Conservation (phyloP, 1,140 invertebrate species). For the Brachionus asplanchnoidis region DNA sequence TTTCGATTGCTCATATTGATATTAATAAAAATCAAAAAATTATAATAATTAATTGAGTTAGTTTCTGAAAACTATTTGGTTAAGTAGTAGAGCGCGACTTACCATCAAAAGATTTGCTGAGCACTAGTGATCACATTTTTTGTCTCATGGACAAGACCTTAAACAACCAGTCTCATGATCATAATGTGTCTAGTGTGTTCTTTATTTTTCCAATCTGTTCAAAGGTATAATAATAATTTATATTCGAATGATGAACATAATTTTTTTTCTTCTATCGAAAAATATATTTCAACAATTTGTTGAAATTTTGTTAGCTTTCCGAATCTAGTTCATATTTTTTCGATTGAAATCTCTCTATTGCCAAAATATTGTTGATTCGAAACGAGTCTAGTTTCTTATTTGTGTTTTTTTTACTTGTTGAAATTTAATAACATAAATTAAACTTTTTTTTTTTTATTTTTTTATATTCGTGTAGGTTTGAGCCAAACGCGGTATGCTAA, state of each 20-base stretch:
- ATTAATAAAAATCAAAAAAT: background rate
- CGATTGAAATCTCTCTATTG: background rate
- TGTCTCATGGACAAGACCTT: background rate
- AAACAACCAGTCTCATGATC: background rate
- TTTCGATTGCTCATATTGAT: background rate
- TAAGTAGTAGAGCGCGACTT: background rate
- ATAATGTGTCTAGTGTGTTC: background rate
- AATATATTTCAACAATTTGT: background rate
- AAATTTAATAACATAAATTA: slow-evolving; percentile 7
- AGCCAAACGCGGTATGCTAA: background rate
- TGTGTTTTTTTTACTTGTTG: background rate
- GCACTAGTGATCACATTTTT: background rate
- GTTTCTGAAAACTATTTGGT: background rate
- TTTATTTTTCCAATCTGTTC: background rate
- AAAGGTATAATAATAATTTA: slow-evolving; percentile 1
- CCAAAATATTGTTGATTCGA: background rate
- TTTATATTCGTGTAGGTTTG: background rate
- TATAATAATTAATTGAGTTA: background rate
- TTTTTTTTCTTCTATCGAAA: background rate
- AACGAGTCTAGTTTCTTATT: background rate
- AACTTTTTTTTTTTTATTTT: background rate
- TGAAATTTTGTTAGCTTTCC: background rate
- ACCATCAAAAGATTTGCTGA: background rate
- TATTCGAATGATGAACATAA: background rate
- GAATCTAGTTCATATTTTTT: slow-evolving; percentile 4